Percentiles rank a stretch among this genome's conserved stretches.
phyloP scores from a whole-genome alignment of 2,888 invertebrate species.

The Teleiodes luculella region DNA sequence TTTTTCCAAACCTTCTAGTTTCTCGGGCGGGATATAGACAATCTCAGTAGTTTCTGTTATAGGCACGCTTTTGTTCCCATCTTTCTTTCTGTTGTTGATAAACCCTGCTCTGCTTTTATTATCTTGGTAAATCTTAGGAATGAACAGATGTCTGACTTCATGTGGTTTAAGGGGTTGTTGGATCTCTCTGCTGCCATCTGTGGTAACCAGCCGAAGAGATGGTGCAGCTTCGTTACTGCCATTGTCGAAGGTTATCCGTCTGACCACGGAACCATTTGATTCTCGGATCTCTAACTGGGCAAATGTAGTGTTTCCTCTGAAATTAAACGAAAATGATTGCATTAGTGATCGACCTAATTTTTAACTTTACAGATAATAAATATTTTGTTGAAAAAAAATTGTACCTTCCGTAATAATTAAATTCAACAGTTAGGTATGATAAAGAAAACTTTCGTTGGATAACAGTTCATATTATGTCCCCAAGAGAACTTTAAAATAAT shows the following conservation, averaged over 20 bases:
- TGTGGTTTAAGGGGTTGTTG: conserved; percentile 66
- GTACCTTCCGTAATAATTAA: too few relatives aligned
- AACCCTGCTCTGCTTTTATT: conserved; percentile 63
- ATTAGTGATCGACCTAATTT: too few relatives aligned
- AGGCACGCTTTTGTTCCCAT: conserved; percentile 42
- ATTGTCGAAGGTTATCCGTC: conserved; percentile 63
- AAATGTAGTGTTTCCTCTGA: conserved; percentile 67
- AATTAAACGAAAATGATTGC: conserved; percentile 22
- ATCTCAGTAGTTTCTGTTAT: conserved; percentile 54
- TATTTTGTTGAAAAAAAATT: too few relatives aligned
- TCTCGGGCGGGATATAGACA: conserved; percentile 69
- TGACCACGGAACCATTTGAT: conserved; percentile 59
- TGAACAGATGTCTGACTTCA: conserved; percentile 65
- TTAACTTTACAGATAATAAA: too few relatives aligned
- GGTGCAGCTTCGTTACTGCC: conserved; percentile 57
- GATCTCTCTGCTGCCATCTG: conserved; percentile 62
- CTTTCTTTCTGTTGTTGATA: conserved; percentile 61
- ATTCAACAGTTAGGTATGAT: too few relatives aligned
- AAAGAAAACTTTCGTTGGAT: too few relatives aligned
- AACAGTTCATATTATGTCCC: too few relatives aligned
- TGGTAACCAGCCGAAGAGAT: conserved; percentile 53
- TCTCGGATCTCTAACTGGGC: conserved; percentile 70
- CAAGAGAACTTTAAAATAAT: too few relatives aligned
- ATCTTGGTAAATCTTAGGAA: conserved; percentile 61
- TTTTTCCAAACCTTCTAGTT: conserved; percentile 65